phyloP scores from a whole-genome alignment of 2,113 vertebrate genomes.

The Poeciliopsis turrubarensis region DNA sequence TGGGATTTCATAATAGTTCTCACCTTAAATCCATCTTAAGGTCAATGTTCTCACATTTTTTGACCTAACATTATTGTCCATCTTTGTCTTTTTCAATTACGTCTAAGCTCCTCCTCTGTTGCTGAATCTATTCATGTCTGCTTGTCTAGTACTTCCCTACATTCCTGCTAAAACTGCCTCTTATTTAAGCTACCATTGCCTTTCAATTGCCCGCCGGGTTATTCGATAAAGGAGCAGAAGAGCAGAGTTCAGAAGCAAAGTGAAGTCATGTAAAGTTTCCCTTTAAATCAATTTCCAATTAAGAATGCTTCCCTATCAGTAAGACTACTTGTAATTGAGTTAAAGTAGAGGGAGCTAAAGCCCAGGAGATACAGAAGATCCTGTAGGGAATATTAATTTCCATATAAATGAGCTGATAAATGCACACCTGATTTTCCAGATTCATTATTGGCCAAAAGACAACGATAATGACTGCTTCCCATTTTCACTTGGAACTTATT shows the following conservation, averaged over 20 bases:
- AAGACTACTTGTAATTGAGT: conserved; percentile 62
- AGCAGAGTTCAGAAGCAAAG: conserved; percentile 48
- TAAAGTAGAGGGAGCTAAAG: conserved; percentile 43
- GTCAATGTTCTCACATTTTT: not conserved
- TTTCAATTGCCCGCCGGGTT: conserved; percentile 50
- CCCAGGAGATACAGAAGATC: conserved; percentile 33
- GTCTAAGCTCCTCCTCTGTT: not conserved
- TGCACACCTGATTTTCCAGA: conserved; percentile 28
- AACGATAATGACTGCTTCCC: conserved; percentile 50
- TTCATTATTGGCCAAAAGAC: conserved; percentile 55
- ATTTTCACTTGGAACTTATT: conserved; percentile 14
- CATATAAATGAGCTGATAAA: conserved; percentile 77
- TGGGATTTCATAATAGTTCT: too few species aligned
- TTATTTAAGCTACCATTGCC: conserved; percentile 30
- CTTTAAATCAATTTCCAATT: conserved; percentile 76
- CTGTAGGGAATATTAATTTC: conserved; percentile 67
- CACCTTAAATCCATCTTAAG: too few species aligned
- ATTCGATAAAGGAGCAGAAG: conserved; percentile 54
- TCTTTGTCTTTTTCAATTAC: not conserved
- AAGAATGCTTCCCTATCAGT: conserved; percentile 51
- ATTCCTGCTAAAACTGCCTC: conserved; percentile 16
- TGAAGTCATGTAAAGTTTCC: conserved; percentile 46
- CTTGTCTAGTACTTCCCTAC: not conserved
- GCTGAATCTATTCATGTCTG: not conserved
- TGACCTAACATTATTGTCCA: not conserved